Evolutionary conservation across 2,113 vertebrate species (phyloP).

Genomic region (Drymodes brunneopygia): DNA sequence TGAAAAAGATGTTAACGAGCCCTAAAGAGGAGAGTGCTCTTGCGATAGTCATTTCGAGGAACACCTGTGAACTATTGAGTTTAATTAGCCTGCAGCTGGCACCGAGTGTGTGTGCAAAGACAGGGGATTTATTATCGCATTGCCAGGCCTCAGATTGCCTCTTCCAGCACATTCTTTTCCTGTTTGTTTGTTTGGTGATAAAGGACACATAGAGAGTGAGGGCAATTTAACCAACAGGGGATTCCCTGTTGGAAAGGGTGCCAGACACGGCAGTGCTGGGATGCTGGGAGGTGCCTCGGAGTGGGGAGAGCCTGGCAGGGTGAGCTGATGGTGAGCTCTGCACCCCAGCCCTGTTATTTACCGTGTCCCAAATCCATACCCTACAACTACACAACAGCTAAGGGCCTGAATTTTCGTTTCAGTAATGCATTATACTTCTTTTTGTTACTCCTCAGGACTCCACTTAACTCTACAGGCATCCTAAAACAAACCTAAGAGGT

Average conservation of each 20-base stretch:
- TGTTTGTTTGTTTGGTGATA: slow-evolving; percentile 49
- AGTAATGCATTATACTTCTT: fast-evolving
- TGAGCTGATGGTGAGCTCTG: fast-evolving
- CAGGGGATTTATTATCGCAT: slow-evolving; percentile 27
- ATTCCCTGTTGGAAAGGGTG: background rate
- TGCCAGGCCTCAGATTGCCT: background rate
- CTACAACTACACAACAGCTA: background rate
- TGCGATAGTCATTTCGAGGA: slow-evolving; percentile 16
- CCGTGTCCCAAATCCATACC: background rate
- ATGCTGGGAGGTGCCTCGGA: background rate
- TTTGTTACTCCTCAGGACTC: background rate
- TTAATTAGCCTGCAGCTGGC: slow-evolving; percentile 56
- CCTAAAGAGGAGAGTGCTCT: slow-evolving; percentile 41
- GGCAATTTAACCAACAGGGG: slow-evolving; percentile 1
- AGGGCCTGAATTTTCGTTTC: background rate
- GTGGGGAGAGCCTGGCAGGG: background rate
- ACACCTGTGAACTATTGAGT: slow-evolving; percentile 46
- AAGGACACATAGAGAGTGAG: background rate
- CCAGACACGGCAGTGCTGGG: background rate
- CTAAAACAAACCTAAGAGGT: background rate
- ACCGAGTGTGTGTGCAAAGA: background rate
- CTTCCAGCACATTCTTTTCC: background rate
- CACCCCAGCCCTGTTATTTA: background rate
- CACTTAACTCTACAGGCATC: background rate
- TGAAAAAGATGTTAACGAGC: slow-evolving; percentile 61